Evolutionary conservation across 2,113 vertebrate species (phyloP).

Genomic region (Neogale vison): DNA sequence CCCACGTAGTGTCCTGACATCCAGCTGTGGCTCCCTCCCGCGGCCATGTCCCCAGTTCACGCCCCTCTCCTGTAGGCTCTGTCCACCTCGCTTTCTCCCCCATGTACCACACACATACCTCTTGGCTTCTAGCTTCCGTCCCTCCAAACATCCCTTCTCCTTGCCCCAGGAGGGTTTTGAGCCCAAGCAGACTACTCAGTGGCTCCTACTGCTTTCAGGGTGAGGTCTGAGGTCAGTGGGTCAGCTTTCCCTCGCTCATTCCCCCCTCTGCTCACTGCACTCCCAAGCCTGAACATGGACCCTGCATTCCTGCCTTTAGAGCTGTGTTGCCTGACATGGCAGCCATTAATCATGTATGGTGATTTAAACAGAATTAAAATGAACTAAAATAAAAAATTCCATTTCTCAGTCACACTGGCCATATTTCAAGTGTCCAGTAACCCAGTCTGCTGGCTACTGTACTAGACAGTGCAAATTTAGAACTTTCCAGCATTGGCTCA

Average conservation of each 20-base stretch:
- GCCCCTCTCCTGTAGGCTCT: neutral
- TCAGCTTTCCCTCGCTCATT: neutral
- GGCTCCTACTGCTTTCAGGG: neutral
- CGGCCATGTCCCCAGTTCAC: neutral
- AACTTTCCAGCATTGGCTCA: neutral
- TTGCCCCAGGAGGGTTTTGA: neutral
- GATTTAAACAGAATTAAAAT: neutral
- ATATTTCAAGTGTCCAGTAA: neutral
- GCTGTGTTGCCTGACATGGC: no score
- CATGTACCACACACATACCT: rapidly evolving
- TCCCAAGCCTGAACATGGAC: neutral
- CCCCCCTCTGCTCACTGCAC: neutral
- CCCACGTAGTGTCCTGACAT: neutral
- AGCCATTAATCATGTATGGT: neutral
- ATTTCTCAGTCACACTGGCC: neutral
- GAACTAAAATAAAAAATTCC: neutral
- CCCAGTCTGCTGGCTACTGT: neutral
- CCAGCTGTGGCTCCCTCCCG: neutral
- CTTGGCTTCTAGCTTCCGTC: neutral
- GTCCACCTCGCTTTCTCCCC: neutral
- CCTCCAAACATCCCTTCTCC: neutral
- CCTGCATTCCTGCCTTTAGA: neutral
- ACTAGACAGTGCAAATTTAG: rapidly evolving
- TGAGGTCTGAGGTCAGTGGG: neutral
- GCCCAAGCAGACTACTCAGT: neutral